Evolutionary conservation across 2,888 invertebrate genomes (phyloP), one percentile per base, ranked within the genome.

Genomic region (Hirudinaria manillensis): DNA sequence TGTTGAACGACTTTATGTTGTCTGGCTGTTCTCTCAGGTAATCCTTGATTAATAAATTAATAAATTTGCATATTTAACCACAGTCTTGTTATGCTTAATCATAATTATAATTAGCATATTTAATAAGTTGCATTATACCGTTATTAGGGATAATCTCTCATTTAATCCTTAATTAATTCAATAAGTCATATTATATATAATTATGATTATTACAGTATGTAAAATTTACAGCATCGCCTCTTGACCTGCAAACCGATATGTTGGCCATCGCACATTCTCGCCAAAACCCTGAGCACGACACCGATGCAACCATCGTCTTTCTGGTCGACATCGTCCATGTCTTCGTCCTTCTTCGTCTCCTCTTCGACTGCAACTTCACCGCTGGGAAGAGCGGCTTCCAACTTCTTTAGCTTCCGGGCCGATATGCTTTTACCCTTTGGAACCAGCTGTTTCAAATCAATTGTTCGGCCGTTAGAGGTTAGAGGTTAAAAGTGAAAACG

Each of bases 1-100:
- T 82, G 81, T 85, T 85, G 77, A 86, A 84, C 0, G 85, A 84
- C 79, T 86, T 86, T 71, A 85, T 83, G 80, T 86, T 86, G 81
- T 85, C 84, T 3, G 84, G 83, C 78, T 85, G 85, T 76, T 85
- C 85, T 67, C 85, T 79, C 38, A 85, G 81, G 78, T 86, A 85
- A 77, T 85, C 83, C 84, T 85, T 78, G n/a, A n/a, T n/a, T n/a
- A n/a, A n/a, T 2, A 61, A n/a, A 21, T 45, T 10, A 76, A n/a
- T 29, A 13, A 24, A 7, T 2, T n/a, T n/a, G n/a, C n/a, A n/a
- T 0, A 32, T 65, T 4, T 66, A 29, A n/a, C n/a, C n/a, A n/a
- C n/a, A n/a, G n/a, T n/a, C n/a, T n/a, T n/a, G n/a, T n/a, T n/a
- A n/a, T n/a, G n/a, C n/a, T n/a, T n/a, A n/a, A n/a, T n/a, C n/a